phyloP scores from a whole-genome alignment of 2,888 invertebrate genomes.

The Ennomos erosarius region DNA sequence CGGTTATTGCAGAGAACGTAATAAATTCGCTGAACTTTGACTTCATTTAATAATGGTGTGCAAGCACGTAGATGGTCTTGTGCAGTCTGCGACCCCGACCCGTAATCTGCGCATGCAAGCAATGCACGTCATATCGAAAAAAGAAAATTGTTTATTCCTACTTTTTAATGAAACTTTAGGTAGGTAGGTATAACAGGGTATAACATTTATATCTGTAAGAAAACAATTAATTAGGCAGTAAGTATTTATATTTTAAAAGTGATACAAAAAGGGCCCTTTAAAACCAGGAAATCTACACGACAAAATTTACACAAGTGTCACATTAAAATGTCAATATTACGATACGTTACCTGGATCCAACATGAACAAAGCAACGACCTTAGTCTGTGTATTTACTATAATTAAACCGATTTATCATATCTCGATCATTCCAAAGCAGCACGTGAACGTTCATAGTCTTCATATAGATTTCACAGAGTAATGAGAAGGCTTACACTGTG shows the following conservation, averaged over 20 bases:
- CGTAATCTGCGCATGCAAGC: slow-evolving; percentile 28
- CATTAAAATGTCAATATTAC: slow-evolving; percentile 1
- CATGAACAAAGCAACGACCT: slow-evolving; percentile 14
- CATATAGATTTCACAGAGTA: no score
- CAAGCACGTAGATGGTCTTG: slow-evolving; percentile 23
- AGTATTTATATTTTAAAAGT: no score
- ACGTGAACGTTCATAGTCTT: no score
- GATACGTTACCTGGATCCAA: not conserved
- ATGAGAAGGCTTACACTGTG: slow-evolving; percentile 10
- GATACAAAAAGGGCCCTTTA: not conserved
- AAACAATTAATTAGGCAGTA: no score
- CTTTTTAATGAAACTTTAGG: no score
- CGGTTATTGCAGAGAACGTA: slow-evolving; percentile 10
- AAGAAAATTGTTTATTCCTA: no score
- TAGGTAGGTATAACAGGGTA: no score
- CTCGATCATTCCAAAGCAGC: no score
- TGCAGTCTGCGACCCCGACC: slow-evolving; percentile 27
- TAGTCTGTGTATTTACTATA: not conserved
- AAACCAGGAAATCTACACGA: slow-evolving; percentile 7
- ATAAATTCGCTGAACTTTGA: slow-evolving; percentile 21
- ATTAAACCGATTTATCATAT: no score
- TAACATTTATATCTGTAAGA: no score
- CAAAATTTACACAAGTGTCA: slow-evolving; percentile 18
- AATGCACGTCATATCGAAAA: slow-evolving; percentile 1
- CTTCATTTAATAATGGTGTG: slow-evolving; percentile 11